Conservation (phyloP, 2,113 vertebrate species). For the Leptobrachium ailaonicum region DNA sequence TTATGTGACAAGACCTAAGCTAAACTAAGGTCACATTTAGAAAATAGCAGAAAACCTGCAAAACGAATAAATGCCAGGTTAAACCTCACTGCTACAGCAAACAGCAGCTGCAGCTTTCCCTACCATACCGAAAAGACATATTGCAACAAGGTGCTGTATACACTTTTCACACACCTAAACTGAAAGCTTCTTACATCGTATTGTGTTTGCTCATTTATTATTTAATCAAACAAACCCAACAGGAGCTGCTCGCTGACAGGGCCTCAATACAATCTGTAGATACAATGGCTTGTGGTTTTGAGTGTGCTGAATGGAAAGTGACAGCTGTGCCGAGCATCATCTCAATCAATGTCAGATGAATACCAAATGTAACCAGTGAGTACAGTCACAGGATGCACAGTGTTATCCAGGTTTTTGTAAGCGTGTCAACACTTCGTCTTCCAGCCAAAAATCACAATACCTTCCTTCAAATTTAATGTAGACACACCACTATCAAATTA, state of each 20-base stretch:
- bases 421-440: background rate
- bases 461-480: too few species aligned
- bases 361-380: background rate
- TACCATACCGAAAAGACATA: background rate
- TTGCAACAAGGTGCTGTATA: background rate
- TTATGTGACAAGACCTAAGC: too few species aligned
- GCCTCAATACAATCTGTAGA: constrained; percentile 47
- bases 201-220: constrained; percentile 54
- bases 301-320: constrained; percentile 29
- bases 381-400: background rate
- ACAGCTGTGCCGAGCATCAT: constrained; percentile 16
- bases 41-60: too few species aligned
- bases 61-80: too few species aligned
- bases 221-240: constrained; percentile 60
- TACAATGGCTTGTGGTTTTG: constrained; percentile 50
- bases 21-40: too few species aligned
- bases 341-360: background rate
- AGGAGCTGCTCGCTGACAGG: constrained; percentile 56
- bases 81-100: too few species aligned
- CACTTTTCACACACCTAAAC: constrained; percentile 51
- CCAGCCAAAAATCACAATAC: too few species aligned
- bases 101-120: too few species aligned
- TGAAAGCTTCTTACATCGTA: constrained; percentile 54
- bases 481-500: too few species aligned
- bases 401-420: background rate